phyloP scores from a whole-genome alignment of 2,797 vertebrate species.

The Trachurus trachurus region DNA sequence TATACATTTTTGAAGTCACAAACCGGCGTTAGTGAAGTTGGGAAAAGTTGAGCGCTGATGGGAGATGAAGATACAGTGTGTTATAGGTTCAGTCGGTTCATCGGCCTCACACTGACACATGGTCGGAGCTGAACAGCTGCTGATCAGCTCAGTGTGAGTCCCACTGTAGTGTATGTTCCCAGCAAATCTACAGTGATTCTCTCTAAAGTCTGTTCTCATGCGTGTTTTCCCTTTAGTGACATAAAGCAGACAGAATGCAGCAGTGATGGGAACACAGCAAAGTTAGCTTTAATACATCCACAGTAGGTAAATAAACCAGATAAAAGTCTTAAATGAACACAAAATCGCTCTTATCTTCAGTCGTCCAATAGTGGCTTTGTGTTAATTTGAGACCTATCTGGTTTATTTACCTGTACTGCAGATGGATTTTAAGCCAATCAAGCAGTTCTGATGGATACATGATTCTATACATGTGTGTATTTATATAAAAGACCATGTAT shows the following conservation, averaged over 20 bases:
- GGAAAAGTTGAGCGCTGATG: not conserved
- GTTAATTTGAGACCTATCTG: too few relatives aligned
- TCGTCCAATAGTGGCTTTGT: too few relatives aligned
- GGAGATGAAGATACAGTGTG: not conserved
- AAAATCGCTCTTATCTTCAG: not conserved
- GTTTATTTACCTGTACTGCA: too few relatives aligned
- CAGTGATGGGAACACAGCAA: too few relatives aligned
- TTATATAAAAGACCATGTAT: too few relatives aligned
- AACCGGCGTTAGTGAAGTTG: slow-evolving; percentile 5
- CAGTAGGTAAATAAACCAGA: not conserved
- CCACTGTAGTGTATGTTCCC: not conserved
- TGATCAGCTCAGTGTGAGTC: not conserved
- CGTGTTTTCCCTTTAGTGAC: not conserved
- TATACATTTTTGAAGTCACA: slow-evolving; percentile 20
- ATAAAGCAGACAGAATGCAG: not conserved
- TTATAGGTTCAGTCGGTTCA: not conserved
- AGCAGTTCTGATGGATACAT: too few relatives aligned
- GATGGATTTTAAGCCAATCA: too few relatives aligned
- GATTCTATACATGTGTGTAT: too few relatives aligned
- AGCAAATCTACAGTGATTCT: slow-evolving; percentile 8
- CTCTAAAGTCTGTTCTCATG: not conserved
- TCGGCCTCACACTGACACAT: slow-evolving; percentile 8
- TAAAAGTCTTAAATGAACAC: not conserved
- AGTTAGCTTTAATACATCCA: too few relatives aligned
- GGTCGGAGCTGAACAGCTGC: slow-evolving; percentile 30